Evolutionary conservation across 2,797 vertebrate genomes (phyloP).

Genomic region (Sebastes aleutianus): DNA sequence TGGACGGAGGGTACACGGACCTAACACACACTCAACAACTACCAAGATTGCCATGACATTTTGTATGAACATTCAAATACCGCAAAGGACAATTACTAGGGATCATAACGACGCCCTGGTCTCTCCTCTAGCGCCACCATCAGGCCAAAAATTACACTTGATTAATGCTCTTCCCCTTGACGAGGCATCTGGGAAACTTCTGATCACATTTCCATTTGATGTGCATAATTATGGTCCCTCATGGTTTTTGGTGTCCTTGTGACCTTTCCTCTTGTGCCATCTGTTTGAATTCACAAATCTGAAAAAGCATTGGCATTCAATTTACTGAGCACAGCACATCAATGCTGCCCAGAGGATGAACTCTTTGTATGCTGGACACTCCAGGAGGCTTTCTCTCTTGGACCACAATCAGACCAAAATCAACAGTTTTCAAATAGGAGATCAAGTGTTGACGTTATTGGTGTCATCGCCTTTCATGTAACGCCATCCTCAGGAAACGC

Average conservation of each 20-base stretch:
- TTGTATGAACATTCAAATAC: neutral
- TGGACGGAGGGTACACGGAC: no score
- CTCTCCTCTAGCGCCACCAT: no score
- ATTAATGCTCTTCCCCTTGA: neutral
- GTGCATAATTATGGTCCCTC: neutral
- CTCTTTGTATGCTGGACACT: neutral
- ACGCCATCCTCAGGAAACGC: neutral
- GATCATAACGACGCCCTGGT: neutral
- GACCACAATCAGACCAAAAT: neutral
- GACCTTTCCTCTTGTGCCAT: neutral
- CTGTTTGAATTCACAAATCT: neutral
- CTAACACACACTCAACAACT: neutral
- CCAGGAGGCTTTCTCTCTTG: neutral
- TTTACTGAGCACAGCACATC: neutral
- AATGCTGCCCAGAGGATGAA: no score
- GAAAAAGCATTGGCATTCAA: neutral
- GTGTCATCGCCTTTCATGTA: neutral
- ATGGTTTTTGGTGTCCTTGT: neutral
- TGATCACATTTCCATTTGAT: no score
- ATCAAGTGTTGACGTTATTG: neutral
- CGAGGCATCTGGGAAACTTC: no score
- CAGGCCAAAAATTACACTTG: neutral
- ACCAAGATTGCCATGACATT: neutral
- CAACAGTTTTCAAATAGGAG: neutral
- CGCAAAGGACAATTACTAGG: neutral